Evolutionary conservation across 1,140 invertebrate species (phyloP).

Genomic region (Drosophila pallidifrons): DNA sequence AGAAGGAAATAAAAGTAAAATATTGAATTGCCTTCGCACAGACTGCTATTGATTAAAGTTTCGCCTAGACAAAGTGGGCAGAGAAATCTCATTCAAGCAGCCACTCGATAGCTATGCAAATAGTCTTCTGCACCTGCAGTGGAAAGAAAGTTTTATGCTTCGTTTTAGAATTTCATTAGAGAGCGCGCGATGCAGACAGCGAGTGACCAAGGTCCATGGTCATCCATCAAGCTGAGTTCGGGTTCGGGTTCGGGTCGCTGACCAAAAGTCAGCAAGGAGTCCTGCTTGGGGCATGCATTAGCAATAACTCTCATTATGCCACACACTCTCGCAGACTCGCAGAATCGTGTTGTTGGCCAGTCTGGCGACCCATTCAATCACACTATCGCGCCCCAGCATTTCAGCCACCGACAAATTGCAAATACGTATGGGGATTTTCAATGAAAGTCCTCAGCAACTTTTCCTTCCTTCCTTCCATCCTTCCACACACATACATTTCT

Average conservation of each 20-base stretch:
- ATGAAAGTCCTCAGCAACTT: constrained; percentile 35
- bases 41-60: constrained; percentile 55
- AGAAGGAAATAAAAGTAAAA: constrained; percentile 13
- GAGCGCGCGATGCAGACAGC: constrained; percentile 29
- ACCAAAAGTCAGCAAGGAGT: constrained; percentile 16
- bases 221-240: constrained; percentile 57
- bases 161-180: constrained; percentile 62
- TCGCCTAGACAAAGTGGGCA: constrained; percentile 55
- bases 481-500: no score
- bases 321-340: constrained; percentile 34
- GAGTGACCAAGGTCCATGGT: constrained; percentile 5
- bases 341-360: background rate
- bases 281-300: constrained; percentile 56
- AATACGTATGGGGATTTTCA: constrained; percentile 59
- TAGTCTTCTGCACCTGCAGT: constrained; percentile 52
- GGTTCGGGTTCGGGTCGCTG: constrained; percentile 22
- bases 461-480: background rate
- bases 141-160: constrained; percentile 61
- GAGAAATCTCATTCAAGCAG: constrained; percentile 21
- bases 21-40: constrained; percentile 17
- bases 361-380: constrained; percentile 75
- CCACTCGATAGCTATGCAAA: constrained; percentile 51
- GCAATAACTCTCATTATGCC: constrained; percentile 79
- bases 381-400: constrained; percentile 65
- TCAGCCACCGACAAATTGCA: constrained; percentile 67